These are phyloP conservation scores for Andricus quercusramuli DNA, from an alignment of 2,888 invertebrate genomes.

Conservation along the genomic window DNA sequence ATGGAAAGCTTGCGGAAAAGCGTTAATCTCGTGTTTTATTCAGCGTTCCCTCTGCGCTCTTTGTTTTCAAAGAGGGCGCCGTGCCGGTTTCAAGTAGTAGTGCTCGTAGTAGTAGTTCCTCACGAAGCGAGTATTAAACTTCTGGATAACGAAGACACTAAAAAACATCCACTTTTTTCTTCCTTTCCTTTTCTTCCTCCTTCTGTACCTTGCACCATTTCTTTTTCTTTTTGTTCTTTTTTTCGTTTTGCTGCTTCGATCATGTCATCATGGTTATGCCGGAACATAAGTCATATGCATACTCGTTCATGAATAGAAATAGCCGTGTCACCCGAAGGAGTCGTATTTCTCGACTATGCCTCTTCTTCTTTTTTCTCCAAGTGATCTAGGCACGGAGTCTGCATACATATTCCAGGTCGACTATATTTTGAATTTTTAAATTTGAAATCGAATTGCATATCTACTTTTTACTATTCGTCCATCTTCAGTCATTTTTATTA, in stretches of 20 bases:
- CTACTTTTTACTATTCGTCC: background rate
- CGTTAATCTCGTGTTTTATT: constrained; percentile 63
- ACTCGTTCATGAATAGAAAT: constrained; percentile 36
- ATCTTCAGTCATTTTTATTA: background rate
- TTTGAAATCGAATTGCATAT: constrained; percentile 16
- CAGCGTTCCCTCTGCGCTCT: constrained; percentile 52
- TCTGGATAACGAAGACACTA: constrained; percentile 31
- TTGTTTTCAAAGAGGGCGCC: constrained; percentile 46
- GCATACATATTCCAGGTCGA: background rate
- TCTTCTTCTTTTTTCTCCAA: constrained; percentile 4
- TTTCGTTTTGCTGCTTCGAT: background rate
- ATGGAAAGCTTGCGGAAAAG: constrained; percentile 48
- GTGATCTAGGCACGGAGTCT: constrained; percentile 7
- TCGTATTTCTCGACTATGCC: constrained; percentile 27
- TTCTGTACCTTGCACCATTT: background rate
- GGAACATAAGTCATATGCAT: constrained; percentile 34
- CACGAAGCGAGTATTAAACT: constrained; percentile 40
- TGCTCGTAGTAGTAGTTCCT: constrained; percentile 40
- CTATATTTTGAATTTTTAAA: constrained; percentile 13
- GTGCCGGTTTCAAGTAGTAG: background rate
- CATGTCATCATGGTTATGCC: constrained; percentile 4
- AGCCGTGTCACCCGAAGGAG: constrained; percentile 36
- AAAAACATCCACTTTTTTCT: constrained; percentile 43
- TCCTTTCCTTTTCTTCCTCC: background rate
- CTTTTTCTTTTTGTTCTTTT: background rate